Evolutionary conservation across 2,797 vertebrate species (phyloP), one percentile per base, ranked within the genome.

Genomic region (Rhinichthys osculus): DNA sequence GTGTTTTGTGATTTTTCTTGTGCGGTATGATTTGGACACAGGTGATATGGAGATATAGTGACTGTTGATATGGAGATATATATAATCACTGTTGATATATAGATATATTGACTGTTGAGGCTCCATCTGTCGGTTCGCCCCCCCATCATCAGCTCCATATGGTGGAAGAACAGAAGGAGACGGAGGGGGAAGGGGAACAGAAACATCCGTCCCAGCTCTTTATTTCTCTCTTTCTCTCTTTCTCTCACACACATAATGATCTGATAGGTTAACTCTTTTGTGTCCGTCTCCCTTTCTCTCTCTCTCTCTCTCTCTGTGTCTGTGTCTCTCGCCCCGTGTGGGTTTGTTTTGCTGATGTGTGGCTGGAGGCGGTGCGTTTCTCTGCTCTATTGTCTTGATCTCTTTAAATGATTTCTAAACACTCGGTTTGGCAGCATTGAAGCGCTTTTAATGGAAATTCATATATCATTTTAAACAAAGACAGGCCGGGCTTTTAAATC

Each of bases 51-150:
- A 42, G 42, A 42, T 44, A 44, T 44, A 44, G 6, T 44, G 10
- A 42, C 9, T 42, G 42, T 47, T 47, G 44, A 47, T 47, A 47
- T 47, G 4, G 4, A 47, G 3, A 47, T 14, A 16, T 47, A 47
- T 16, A 50, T 50, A 50, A 5, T 16, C 4, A 16, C 14, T 50
- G 47, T 16, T 50, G 47, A 16, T 50, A 16, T 50, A 50, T 16
- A 50, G 47, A 50, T 50, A 50, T 50, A 50, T 5, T 5, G 97
- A 98, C 97, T 98, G 96, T 97, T 97, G 96, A 96, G 96, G 96
- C 95, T 96, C 97, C 97, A 99, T 97, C 97, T 99, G 98, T 96
- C 97, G 95, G 91, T 95, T 96, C 97, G 95, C 96, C 95, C 96
- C 96, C 96, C 96, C 96, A 98, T 98, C 50, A 54, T 54, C 98